Evolutionary conservation across 2,797 vertebrate species (phyloP).

Genomic region (Schizopygopsis pylzovi): DNA sequence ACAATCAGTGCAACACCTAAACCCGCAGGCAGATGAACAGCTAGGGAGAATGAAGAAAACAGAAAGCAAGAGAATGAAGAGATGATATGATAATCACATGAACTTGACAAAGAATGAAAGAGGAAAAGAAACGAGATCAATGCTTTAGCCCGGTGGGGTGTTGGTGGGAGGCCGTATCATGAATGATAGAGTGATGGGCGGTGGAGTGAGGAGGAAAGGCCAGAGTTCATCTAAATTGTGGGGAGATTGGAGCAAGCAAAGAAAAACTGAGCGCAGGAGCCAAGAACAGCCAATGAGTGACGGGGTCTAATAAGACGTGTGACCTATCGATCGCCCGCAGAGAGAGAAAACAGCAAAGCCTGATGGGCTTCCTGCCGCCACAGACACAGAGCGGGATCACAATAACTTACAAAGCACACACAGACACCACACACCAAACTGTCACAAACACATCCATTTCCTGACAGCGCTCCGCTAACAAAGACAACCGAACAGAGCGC

Average conservation of each 20-base stretch:
- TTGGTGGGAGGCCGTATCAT: slow-evolving; percentile 8
- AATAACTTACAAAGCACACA: slow-evolving; percentile 47
- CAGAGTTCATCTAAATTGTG: slow-evolving; percentile 40
- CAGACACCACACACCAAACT: slow-evolving; percentile 25
- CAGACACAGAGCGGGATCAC: slow-evolving; percentile 49
- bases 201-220: slow-evolving; percentile 27
- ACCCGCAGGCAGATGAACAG: slow-evolving; percentile 12
- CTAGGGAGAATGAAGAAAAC: slow-evolving; percentile 6
- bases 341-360: slow-evolving; percentile 35
- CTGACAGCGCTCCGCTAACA: slow-evolving; percentile 43
- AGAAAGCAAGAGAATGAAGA: slow-evolving; percentile 12
- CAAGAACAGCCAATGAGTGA: slow-evolving; percentile 67
- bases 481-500: slow-evolving; percentile 25
- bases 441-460: slow-evolving; percentile 38
- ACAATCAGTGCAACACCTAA: slow-evolving; percentile 48
- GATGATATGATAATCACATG: slow-evolving; percentile 35
- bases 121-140: slow-evolving; percentile 48
- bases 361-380: slow-evolving; percentile 44
- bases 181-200: slow-evolving; percentile 49
- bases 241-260: slow-evolving; percentile 21
- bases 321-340: slow-evolving; percentile 75
- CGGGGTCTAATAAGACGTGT: slow-evolving; percentile 76
- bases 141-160: slow-evolving; percentile 10
- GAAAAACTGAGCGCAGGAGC: slow-evolving; percentile 53
- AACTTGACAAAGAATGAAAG: slow-evolving; percentile 28